Evolutionary conservation across 2,888 invertebrate genomes (phyloP), one percentile per base, ranked within the genome.

Genomic region (Pterostichus niger): DNA sequence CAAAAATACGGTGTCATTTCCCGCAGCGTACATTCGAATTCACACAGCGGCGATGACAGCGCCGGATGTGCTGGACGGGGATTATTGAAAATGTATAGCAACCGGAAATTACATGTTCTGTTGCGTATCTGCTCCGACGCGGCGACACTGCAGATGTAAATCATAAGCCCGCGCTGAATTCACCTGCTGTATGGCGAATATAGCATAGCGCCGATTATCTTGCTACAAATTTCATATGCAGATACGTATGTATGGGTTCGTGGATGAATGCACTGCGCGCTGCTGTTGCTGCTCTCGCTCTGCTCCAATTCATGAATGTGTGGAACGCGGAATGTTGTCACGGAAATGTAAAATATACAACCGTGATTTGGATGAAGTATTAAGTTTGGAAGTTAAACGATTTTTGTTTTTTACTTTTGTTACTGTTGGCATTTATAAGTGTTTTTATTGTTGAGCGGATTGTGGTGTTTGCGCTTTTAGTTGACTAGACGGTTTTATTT

Each of bases 21-120:
- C 82, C 82, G 82, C 73, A 17, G 56, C 71, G 17, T 56, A 73
- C 49, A 81, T 81, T 54, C 40, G 54, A 54, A 54, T 71, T 31
- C 52, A 59, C 59, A 40, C 46, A 64, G 68, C 46, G 33, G 68
- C 61, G 75, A 82, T 59, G 75, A 59, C 59, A 40, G 61, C 46
- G 31, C 75, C 75, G 82, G 82, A 82, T 75, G 40, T 46, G n/a
- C 83, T 83, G 83, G 83, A 83, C 83, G 64, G 83, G 77, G 64
- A 83, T 83, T 83, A 83, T 83, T 83, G 83, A 83, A 83, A 83
- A 83, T 83, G 77, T 83, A 83, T 83, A 83, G 83, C 52, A 83
- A 83, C 83, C 83, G 83, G 83, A 83, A 83, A 83, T 83, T 83
- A 83, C 83, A 77, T 83, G 82, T 82, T 82, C 82, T 82, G 82